Percentiles rank a stretch among this genome's conserved stretches.
Evolutionary conservation across 2,888 invertebrate genomes (phyloP).

Genomic region (Pseudococcus jackbeardsleyi): DNA sequence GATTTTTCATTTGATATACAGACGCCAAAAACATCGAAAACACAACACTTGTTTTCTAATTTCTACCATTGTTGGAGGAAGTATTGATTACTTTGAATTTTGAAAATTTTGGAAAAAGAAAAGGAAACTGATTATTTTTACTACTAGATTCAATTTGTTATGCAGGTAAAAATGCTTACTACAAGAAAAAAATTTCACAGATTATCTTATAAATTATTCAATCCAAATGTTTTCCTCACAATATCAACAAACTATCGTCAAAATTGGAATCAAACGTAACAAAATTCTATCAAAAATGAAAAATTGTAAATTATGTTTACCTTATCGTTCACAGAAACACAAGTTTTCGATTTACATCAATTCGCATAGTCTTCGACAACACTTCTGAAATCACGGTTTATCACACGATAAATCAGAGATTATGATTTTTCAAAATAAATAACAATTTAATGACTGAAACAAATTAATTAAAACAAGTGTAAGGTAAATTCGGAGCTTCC

Average conservation of each 20-base stretch:
- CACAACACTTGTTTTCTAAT: not conserved
- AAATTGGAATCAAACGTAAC: not conserved
- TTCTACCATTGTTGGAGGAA: not conserved
- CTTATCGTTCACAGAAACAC: not conserved
- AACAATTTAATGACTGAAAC: not conserved
- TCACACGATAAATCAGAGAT: slow-evolving; percentile 14
- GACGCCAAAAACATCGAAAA: not conserved
- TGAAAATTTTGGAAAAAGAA: not conserved
- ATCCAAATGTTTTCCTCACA: not conserved
- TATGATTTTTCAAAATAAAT: not conserved
- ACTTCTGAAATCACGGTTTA: not conserved
- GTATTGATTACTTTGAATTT: not conserved
- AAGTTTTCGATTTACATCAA: not conserved
- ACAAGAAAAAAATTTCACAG: not conserved
- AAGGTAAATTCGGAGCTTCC: not conserved
- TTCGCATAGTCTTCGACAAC: not conserved
- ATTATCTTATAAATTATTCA: not conserved
- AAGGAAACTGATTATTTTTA: not conserved
- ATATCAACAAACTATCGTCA: not conserved
- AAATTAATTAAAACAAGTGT: slow-evolving; percentile 3
- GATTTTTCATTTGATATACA: no score
- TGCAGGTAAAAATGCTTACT: not conserved
- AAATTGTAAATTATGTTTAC: not conserved
- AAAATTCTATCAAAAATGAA: no score
- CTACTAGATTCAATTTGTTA: not conserved